Conservation (phyloP, 2,797 vertebrate genomes). For the Gephyroberyx darwinii region DNA sequence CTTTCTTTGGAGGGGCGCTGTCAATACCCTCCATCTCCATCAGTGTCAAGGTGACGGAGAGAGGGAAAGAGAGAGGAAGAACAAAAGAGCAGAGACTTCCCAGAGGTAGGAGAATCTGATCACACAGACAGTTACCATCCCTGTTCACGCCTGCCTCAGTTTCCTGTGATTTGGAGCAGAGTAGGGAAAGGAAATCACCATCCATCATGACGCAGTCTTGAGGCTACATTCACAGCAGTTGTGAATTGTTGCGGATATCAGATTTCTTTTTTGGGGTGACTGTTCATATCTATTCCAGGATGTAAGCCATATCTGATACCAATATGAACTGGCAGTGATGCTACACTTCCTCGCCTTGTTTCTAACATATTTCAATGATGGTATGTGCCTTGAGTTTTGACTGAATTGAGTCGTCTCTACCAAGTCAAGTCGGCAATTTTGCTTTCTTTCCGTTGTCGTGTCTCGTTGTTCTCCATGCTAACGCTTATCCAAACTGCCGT, state of each 20-base stretch:
- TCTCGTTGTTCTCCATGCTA: too few species aligned
- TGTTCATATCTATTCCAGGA: too few species aligned
- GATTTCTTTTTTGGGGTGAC: too few species aligned
- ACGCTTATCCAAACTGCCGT: too few species aligned
- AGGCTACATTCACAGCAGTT: constrained; percentile 11
- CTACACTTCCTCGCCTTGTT: too few species aligned
- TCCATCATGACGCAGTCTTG: constrained; percentile 4
- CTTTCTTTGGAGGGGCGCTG: constrained; percentile 50
- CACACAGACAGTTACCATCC: constrained; percentile 49
- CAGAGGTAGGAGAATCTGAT: constrained; percentile 42
- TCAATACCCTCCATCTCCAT: constrained; percentile 63
- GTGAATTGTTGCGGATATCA: background rate
- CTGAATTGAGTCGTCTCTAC: too few species aligned
- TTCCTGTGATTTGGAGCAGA: constrained; percentile 30
- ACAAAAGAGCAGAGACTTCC: constrained; percentile 41
- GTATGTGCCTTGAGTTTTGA: too few species aligned
- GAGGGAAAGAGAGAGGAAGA: background rate
- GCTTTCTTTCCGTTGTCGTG: too few species aligned
- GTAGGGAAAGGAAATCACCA: constrained; percentile 2
- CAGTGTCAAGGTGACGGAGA: constrained; percentile 49
- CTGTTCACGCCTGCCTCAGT: constrained; percentile 31
- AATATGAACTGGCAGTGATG: too few species aligned
- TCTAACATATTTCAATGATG: too few species aligned
- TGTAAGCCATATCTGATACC: too few species aligned
- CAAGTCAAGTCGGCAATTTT: too few species aligned